Conservation (phyloP, 2,888 invertebrate genomes). For the Dichetophora obliterata region DNA sequence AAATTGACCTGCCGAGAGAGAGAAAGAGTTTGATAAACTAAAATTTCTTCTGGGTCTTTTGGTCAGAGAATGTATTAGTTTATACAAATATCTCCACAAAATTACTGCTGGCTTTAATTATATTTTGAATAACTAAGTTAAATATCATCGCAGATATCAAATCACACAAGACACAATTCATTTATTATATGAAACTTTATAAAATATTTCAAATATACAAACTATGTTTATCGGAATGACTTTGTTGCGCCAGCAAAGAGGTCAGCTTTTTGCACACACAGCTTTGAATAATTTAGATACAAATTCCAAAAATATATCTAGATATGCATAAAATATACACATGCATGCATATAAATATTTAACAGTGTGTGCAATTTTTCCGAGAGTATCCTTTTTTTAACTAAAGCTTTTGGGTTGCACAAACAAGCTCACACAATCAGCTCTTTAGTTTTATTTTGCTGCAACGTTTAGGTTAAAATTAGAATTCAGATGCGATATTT, state of each 20-base stretch:
- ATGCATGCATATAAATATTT: neutral
- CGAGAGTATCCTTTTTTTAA: too few relatives aligned
- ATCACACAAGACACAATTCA: neutral
- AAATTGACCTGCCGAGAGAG: too few relatives aligned
- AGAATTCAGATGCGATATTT: too few relatives aligned
- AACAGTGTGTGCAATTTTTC: neutral
- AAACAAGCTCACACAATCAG: too few relatives aligned
- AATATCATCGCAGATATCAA: neutral
- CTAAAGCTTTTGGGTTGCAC: too few relatives aligned
- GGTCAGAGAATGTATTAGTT: too few relatives aligned
- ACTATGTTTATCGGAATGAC: neutral
- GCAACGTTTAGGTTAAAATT: too few relatives aligned
- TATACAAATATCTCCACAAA: neutral
- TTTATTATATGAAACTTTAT: neutral
- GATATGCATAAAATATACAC: neutral
- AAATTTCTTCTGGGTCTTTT: too few relatives aligned
- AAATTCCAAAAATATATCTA: neutral
- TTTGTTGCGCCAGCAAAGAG: neutral
- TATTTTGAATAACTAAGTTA: neutral
- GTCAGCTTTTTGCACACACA: too few relatives aligned
- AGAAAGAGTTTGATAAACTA: too few relatives aligned
- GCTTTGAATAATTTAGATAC: neutral
- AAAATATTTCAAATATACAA: neutral
- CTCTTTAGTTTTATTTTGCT: too few relatives aligned
- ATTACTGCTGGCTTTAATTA: neutral